These are phyloP conservation scores for Eupeodes corollae DNA, from an alignment of 1,140 invertebrate species.

Conservation along the genomic window DNA sequence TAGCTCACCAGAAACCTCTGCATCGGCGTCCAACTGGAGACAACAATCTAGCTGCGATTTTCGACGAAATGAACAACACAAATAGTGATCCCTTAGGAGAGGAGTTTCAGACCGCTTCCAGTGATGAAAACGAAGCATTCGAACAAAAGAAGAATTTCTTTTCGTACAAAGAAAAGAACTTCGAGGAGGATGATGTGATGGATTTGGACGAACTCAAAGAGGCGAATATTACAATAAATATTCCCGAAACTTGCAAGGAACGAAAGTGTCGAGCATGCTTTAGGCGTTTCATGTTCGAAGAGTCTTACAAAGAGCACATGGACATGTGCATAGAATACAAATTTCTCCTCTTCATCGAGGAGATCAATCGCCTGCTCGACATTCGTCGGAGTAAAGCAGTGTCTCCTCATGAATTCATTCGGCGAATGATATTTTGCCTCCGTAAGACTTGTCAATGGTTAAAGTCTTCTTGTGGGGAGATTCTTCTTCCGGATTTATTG, in stretches of 20 bases:
- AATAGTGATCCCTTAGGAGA: conserved; percentile 11
- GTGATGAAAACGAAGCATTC: conserved; percentile 19
- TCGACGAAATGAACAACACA: background rate
- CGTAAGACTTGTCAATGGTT: conserved; percentile 31
- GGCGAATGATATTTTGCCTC: conserved; percentile 29
- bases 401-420: conserved; percentile 32
- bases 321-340: conserved; percentile 29
- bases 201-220: conserved; percentile 21
- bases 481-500: conserved; percentile 6
- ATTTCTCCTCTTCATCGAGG: conserved; percentile 20
- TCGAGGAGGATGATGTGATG: conserved; percentile 35
- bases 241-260: conserved; percentile 32
- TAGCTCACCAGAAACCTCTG: background rate
- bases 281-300: conserved; percentile 34
- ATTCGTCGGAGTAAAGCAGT: conserved; percentile 26
- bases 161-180: conserved; percentile 31
- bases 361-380: conserved; percentile 18
- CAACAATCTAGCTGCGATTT: background rate
- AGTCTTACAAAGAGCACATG: conserved; percentile 23
- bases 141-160: conserved; percentile 24
- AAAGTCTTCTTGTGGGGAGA: conserved; percentile 11
- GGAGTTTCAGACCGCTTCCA: conserved; percentile 16
- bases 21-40: background rate
- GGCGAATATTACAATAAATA: conserved; percentile 20
- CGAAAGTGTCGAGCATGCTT: conserved; percentile 30